Evolutionary conservation across 2,797 vertebrate species (phyloP), one percentile per base, ranked within the genome.

Genomic region (Antennarius maculatus): DNA sequence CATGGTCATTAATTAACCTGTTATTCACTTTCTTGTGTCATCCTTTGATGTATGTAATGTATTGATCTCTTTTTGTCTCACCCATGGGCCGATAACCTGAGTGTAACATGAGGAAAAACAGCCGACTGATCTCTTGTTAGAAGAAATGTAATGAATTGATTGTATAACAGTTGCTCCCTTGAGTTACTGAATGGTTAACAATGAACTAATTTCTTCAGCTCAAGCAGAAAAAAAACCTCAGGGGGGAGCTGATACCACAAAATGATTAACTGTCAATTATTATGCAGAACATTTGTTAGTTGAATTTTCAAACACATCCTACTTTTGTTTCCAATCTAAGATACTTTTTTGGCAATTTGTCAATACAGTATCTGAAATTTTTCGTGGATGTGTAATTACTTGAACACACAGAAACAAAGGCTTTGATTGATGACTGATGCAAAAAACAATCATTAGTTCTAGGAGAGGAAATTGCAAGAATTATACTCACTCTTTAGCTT

Each of bases 401-500:
- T 31, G 13, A 62, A 5, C 31, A 63, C n/a, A 59, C 39, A 49
- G 23, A 17, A 8, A 1, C 12, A 29, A 39, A 27, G 15, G 7
- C 16, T 55, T 67, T 39, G 55, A 57, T 15, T 49, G 23, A 28
- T 34, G 52, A 59, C 9, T 29, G 13, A 18, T n/a, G 41, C 5
- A 51, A 54, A 76, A 54, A 34, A 55, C 39, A 60, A 55, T 52
- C 9, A 54, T 23, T 2, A 55, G 14, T 16, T 51, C 0, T 5
- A 31, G 39, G 9, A 28, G 31, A 29, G 55, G 18, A 34, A 39
- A 70, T 56, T 3, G 41, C 2, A 29, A 42, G 16, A 59, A 15
- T 2, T 31, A 18, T 51, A 96, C 96, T 97, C 85, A 98, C 97
- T 95, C 92, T 98, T 97, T 92, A 99, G 92, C 82, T 97, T 97